These are phyloP conservation scores for Drosophila tristis DNA, from an alignment of 1,140 invertebrate genomes.

Conservation along the genomic window DNA sequence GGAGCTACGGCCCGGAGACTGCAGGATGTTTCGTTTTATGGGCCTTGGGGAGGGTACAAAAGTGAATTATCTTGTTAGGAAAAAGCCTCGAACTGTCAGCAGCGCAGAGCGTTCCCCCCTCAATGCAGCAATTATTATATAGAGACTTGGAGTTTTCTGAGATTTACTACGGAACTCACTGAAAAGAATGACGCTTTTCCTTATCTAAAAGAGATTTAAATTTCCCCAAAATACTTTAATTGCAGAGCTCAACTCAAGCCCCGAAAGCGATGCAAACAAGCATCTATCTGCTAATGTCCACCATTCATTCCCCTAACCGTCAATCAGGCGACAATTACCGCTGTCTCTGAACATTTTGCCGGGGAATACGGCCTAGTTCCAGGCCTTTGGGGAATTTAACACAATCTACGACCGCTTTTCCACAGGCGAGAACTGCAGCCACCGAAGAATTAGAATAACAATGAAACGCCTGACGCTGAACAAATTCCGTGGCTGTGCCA, in stretches of 20 bases:
- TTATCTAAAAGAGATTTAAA: neutral
- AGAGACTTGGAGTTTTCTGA: too few relatives aligned
- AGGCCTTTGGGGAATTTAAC: conserved; percentile 60
- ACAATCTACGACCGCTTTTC: conserved; percentile 43
- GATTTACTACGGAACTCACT: too few relatives aligned
- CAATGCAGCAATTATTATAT: conserved; percentile 4
- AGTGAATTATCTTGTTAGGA: conserved; percentile 76
- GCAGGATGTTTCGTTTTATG: conserved; percentile 69
- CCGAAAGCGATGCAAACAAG: conserved; percentile 1
- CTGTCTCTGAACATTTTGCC: conserved; percentile 25
- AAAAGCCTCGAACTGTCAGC: conserved; percentile 16
- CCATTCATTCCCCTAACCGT: conserved; percentile 44
- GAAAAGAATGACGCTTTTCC: too few relatives aligned
- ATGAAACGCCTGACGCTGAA: conserved; percentile 52
- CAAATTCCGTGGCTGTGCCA: conserved; percentile 46
- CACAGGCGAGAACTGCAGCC: conserved; percentile 37
- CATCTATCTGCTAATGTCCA: conserved; percentile 15
- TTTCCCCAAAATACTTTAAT: neutral
- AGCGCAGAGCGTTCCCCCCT: too few relatives aligned
- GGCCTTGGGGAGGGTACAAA: conserved; percentile 45
- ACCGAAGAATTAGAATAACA: conserved; percentile 69
- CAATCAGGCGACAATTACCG: conserved; percentile 55
- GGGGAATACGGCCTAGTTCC: conserved; percentile 36
- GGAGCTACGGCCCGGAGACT: neutral
- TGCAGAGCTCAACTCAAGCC: neutral